Conservation (phyloP, 1,140 invertebrate genomes). For the Phymorhynchus buccinoides region DNA sequence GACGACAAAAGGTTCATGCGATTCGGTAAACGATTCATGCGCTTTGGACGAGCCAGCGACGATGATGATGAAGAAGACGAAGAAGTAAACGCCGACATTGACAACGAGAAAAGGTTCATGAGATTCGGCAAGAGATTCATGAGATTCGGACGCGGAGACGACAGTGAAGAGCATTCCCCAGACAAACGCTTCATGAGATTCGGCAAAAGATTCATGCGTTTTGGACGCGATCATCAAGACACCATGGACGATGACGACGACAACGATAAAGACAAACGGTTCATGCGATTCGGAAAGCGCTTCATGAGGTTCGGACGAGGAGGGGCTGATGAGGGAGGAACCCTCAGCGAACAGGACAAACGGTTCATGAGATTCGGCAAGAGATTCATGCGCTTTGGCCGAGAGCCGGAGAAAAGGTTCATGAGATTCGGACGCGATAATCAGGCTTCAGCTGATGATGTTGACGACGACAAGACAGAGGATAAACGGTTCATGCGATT, state of each 20-base stretch:
- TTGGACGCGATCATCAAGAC: constrained; percentile 55
- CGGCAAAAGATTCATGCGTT: constrained; percentile 67
- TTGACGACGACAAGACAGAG: constrained; percentile 31
- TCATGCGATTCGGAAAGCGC: not conserved
- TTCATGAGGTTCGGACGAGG: constrained; percentile 58
- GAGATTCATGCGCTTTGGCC: constrained; percentile 64
- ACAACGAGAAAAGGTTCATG: constrained; percentile 64
- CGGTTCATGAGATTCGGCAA: constrained; percentile 55
- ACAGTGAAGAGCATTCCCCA: constrained; percentile 27
- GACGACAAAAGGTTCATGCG: not conserved
- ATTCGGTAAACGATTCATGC: constrained; percentile 37
- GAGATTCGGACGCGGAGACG: constrained; percentile 54
- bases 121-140: constrained; percentile 57
- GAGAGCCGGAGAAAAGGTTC: constrained; percentile 59
- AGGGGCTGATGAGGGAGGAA: constrained; percentile 29
- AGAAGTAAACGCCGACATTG: constrained; percentile 11
- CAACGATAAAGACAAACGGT: constrained; percentile 46
- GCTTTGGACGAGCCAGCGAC: not conserved
- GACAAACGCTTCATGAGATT: constrained; percentile 68
- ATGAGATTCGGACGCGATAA: constrained; percentile 61
- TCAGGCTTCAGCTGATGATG: too few relatives aligned
- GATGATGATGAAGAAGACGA: not conserved
- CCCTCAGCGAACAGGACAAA: constrained; percentile 12
- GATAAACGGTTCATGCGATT: constrained; percentile 67
- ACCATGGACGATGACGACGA: constrained; percentile 41